phyloP scores from a whole-genome alignment of 2,797 vertebrate genomes.

The Gastrophryne carolinensis region DNA sequence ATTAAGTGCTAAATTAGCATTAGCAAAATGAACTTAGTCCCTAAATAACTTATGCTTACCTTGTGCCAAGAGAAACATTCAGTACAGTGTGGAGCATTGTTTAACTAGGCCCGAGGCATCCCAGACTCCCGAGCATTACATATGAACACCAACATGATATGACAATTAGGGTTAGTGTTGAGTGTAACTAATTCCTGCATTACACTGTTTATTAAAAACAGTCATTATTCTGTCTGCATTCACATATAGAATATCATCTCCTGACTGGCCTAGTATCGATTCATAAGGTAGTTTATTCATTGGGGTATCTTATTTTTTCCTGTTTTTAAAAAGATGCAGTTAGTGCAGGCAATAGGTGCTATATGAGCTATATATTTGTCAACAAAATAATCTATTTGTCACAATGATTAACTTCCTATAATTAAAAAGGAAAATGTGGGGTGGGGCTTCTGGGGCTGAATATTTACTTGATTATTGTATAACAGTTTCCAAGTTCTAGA shows the following conservation, averaged over 20 bases:
- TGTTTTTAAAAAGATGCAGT: constrained; percentile 79
- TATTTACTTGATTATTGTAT: no score
- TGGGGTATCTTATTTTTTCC: constrained; percentile 62
- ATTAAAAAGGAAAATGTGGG: no score
- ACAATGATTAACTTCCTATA: no score
- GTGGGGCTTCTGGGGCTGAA: no score
- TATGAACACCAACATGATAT: constrained; percentile 26
- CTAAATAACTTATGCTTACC: constrained; percentile 20
- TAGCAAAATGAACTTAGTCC: constrained; percentile 21
- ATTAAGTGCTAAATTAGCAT: constrained; percentile 34
- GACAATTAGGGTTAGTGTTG: constrained; percentile 43
- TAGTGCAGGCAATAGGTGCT: no score
- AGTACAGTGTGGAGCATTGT: constrained; percentile 26
- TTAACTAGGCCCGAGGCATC: constrained; percentile 30
- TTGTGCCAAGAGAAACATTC: constrained; percentile 23
- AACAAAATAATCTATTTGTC: no score
- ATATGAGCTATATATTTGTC: no score
- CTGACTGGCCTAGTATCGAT: neutral
- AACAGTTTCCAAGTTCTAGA: no score
- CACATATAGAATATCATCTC: constrained; percentile 9
- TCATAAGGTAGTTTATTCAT: constrained; percentile 46
- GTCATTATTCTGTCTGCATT: constrained; percentile 60
- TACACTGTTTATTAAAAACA: constrained; percentile 56
- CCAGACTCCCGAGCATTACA: constrained; percentile 7
- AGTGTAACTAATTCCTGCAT: constrained; percentile 32